These are phyloP conservation scores for Nephotettix cincticeps DNA, from an alignment of 1,140 invertebrate species.

Conservation along the genomic window DNA sequence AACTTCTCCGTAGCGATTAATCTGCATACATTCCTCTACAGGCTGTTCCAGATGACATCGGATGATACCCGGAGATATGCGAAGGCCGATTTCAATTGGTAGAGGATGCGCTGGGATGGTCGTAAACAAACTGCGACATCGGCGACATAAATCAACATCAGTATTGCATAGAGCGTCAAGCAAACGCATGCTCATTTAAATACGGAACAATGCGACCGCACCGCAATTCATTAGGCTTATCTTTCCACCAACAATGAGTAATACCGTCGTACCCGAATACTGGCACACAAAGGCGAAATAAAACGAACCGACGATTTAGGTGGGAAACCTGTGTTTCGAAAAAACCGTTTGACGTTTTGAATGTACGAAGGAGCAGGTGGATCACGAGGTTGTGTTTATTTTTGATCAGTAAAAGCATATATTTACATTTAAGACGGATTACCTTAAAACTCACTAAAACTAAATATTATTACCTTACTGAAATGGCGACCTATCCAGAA, in stretches of 20 bases:
- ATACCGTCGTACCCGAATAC: constrained; percentile 14
- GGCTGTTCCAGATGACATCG: too few relatives aligned
- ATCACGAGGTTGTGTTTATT: too few relatives aligned
- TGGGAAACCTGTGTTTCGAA: neutral
- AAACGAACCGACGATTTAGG: constrained; percentile 2
- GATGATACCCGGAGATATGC: too few relatives aligned
- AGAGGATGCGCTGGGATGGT: neutral
- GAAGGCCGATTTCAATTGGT: neutral
- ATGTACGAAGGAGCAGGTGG: too few relatives aligned
- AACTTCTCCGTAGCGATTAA: too few relatives aligned
- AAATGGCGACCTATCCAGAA: too few relatives aligned
- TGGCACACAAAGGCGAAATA: constrained; percentile 13
- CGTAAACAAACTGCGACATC: neutral
- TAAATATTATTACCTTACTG: too few relatives aligned
- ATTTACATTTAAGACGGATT: too few relatives aligned
- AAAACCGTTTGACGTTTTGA: too few relatives aligned
- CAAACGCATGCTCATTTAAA: constrained; percentile 7
- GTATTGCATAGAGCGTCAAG: constrained; percentile 4
- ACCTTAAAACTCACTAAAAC: too few relatives aligned
- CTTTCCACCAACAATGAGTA: constrained; percentile 6
- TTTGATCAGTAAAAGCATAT: too few relatives aligned
- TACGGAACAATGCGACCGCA: constrained; percentile 10
- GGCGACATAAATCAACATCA: constrained; percentile 16
- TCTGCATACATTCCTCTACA: too few relatives aligned
- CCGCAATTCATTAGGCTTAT: constrained; percentile 21